phyloP scores from a whole-genome alignment of 2,113 vertebrate species.

The Amazona vittata region DNA sequence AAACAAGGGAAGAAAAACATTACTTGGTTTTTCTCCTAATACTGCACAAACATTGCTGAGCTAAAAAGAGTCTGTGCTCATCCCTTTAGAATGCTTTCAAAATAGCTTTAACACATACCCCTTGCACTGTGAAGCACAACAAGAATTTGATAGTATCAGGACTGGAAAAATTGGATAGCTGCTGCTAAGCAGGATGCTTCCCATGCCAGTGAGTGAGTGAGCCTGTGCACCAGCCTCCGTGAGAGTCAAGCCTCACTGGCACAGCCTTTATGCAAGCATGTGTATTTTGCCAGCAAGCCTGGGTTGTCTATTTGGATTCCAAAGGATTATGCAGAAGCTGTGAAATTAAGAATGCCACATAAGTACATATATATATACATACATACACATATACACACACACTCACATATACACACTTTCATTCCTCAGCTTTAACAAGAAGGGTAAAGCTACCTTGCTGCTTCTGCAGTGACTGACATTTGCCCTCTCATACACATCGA shows the following conservation, averaged over 20 bases:
- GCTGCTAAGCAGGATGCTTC: not conserved
- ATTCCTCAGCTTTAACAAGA: not conserved
- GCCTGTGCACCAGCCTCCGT: not conserved
- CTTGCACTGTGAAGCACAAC: conserved; percentile 33
- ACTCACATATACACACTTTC: fast-evolving
- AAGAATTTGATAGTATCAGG: conserved; percentile 62
- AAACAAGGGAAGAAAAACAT: conserved; percentile 78
- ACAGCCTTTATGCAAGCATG: not conserved
- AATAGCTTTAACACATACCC: conserved; percentile 56
- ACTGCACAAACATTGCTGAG: conserved; percentile 64
- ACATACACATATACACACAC: not conserved
- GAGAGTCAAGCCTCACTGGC: not conserved
- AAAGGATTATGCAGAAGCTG: not conserved
- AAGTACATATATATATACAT: not conserved
- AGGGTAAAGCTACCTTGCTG: not conserved
- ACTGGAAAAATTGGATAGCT: conserved; percentile 46
- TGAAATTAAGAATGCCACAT: not conserved
- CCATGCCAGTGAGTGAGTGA: not conserved
- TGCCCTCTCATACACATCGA: not conserved
- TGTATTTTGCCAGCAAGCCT: not conserved
- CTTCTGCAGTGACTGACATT: not conserved
- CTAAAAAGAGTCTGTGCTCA: conserved; percentile 63
- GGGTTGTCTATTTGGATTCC: not conserved
- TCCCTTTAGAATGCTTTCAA: conserved; percentile 66
- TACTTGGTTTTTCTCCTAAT: conserved; percentile 68